Percentiles rank a stretch among this genome's conserved stretches.
Evolutionary conservation across 1,140 invertebrate species (phyloP).

Genomic region (Drosophila ananassae): DNA sequence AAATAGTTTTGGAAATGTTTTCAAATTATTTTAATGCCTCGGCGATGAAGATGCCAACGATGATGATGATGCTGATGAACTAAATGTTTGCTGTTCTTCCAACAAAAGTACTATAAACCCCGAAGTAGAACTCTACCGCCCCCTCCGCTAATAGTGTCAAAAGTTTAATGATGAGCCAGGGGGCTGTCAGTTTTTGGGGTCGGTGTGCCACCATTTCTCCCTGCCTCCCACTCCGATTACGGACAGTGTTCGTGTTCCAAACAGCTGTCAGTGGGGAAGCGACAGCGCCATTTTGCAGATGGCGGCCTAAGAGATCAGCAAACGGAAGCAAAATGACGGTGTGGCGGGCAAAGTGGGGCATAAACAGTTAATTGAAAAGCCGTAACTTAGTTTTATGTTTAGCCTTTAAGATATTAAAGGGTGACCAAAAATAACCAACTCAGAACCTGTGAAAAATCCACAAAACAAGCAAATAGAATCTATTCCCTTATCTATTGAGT

Average conservation of each 20-base stretch:
- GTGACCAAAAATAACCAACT: neutral
- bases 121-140: neutral
- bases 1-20: conserved; percentile 57
- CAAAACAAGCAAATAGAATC: neutral
- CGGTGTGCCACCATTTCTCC: conserved; percentile 46
- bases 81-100: conserved; percentile 34
- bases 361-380: neutral
- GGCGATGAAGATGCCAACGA: conserved; percentile 21
- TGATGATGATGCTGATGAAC: conserved; percentile 10
- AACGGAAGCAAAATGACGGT: neutral
- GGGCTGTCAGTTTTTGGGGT: conserved; percentile 68
- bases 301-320: conserved; percentile 18
- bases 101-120: conserved; percentile 24
- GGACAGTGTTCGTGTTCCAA: conserved; percentile 55
- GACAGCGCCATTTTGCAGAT: conserved; percentile 72
- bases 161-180: conserved; percentile 74
- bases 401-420: neutral
- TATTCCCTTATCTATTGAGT: neutral
- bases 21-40: conserved; percentile 68
- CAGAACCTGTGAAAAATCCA: neutral
- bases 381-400: neutral
- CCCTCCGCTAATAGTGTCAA: conserved; percentile 73
- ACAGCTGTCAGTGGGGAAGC: conserved; percentile 67
- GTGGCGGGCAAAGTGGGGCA: neutral
- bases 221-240: neutral